Evolutionary conservation across 2,888 invertebrate genomes (phyloP), one percentile per base, ranked within the genome.

Genomic region (Rotaria sp.): DNA sequence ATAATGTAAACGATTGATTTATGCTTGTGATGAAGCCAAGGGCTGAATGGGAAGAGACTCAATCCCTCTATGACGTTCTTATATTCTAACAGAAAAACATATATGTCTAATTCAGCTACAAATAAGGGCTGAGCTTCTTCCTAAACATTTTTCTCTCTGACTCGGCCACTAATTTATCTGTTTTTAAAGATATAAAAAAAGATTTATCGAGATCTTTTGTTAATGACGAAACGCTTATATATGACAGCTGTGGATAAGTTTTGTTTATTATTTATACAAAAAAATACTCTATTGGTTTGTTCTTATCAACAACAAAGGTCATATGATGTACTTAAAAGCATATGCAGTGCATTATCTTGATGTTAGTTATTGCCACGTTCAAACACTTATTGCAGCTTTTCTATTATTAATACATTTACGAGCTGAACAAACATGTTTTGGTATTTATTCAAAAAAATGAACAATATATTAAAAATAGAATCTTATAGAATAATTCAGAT

Each of bases 171-270:
- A n/a, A 74, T 26, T 30, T 59, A 38, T 45, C 35, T 55, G 45
- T 74, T 88, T 88, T 96, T 89, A 97, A 96, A 88, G 98, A 98
- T 90, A 98, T 98, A 88, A 94, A 94, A 89, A 97, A 97, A 91
- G 98, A 98, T 91, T 93, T 98, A 87, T 96, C 97, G 91, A 92
- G 96, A 85, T 97, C 97, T 92, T 98, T 98, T 92, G 98, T 98
- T 0, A 94, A 95, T 90, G 98, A 98, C 90, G 97, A 97, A 92
- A 96, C 98, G 95, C 98, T 98, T 90, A 67, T 45, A 52, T 75
- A 75, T 35, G 57, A 55, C 18, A 74, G 84, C 48, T 84, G 2
- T 38, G 74, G 38, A 38, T 74, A 38, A 38, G n/a, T 21, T 57
- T 26, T 26, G 5, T 57, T 57, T 26, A 57, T 21, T 57, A 26